Evolutionary conservation across 2,888 invertebrate genomes (phyloP).

Genomic region (Dryadula phaetusa): DNA sequence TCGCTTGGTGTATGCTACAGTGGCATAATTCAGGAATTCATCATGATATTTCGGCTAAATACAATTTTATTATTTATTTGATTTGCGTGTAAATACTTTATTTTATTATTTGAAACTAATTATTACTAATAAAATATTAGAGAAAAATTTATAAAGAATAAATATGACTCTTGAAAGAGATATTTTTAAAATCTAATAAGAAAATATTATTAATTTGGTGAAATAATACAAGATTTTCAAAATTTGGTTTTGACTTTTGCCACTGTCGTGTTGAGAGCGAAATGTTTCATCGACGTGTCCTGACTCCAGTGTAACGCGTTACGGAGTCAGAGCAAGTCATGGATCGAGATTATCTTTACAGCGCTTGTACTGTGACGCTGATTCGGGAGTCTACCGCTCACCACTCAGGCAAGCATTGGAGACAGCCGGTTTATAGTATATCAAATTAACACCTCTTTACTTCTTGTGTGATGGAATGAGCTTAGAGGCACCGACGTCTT

Average conservation of each 20-base stretch:
- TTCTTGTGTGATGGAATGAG: constrained; percentile 82
- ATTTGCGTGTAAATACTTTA: background rate
- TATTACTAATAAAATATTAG: too few relatives aligned
- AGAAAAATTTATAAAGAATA: too few relatives aligned
- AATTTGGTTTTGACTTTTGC: constrained; percentile 4
- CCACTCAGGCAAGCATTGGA: constrained; percentile 90
- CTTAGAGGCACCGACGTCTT: constrained; percentile 70
- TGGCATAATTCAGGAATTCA: constrained; percentile 10
- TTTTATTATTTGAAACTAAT: background rate
- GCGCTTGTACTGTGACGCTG: constrained; percentile 90
- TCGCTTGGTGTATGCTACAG: constrained; percentile 26
- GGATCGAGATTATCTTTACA: constrained; percentile 87
- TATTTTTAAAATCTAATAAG: background rate
- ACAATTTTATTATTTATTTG: too few relatives aligned
- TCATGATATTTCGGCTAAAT: background rate
- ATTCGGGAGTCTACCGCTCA: constrained; percentile 89
- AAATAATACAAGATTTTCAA: background rate
- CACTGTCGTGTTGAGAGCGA: constrained; percentile 36
- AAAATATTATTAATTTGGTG: background rate
- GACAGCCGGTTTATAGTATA: constrained; percentile 83
- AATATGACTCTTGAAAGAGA: too few relatives aligned
- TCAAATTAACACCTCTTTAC: constrained; percentile 77
- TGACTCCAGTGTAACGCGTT: constrained; percentile 60
- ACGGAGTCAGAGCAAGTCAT: constrained; percentile 77
- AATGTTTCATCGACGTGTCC: constrained; percentile 68